Base-by-base conservation (phyloP, 92 coral and sea anemone genomes). In the Hydrozoanthus gracilis region DNA sequence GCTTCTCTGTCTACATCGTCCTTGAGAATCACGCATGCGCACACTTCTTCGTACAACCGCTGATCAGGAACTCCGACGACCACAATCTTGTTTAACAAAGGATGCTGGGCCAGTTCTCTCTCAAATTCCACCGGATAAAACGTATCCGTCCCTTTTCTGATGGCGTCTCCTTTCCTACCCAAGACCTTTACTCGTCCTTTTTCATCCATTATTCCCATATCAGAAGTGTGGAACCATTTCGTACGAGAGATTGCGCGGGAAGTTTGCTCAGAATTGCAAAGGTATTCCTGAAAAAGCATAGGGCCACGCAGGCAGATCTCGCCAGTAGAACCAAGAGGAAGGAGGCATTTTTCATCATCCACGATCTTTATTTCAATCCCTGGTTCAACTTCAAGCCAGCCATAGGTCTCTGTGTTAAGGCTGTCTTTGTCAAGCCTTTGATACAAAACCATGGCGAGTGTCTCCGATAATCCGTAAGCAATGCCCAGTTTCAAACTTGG, bases 21-120 rank as follows among this genome's bases (percentile, higher is more conserved):
- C 20, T 52, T 12, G 73, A 83, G 77, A 62, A 27, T 27, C 39
- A 27, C 39, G 39, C 39, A 27, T 27, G 39, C 39, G 39, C 39
- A 27, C 0, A 27, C 35, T 79, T 88, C 88, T 73, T 88, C 91
- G 67, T 82, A 76, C 56, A 88, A 16, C 83, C 74, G 88, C 72
- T 72, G 82, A 16, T 88, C 88, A 73, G 91, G 91, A 4, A 82
- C 87, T 16, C 91, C 91, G 7, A 88, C 44, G 49, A 82, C 82
- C 18, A 82, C 75, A 18, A 44, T 80, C 10, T 83, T 76, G 12
- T 71, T 64, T 9, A 88, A 87, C 44, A 71, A 17, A 8, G 88
- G 83, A 66, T 88, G 91, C 44, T 73, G 35, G 15, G 76, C 20
- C 12, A 88, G 11, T 12, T 46, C 62, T 71, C 82, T 83, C 91